Conservation (phyloP, 2,888 invertebrate genomes). For the Orthosia gothica region DNA sequence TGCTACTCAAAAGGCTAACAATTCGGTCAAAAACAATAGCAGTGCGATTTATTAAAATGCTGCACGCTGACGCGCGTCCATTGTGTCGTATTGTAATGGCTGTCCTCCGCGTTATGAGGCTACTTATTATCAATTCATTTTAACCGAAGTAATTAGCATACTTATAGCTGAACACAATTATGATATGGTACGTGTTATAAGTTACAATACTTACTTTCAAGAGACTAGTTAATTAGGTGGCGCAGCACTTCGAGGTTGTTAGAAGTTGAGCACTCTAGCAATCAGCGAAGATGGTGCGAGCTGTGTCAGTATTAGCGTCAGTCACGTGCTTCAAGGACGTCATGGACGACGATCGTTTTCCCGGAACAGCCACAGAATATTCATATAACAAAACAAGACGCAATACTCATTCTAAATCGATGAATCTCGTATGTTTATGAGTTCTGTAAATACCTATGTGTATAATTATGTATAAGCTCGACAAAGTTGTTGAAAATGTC, state of each 20-base stretch:
- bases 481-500: neutral
- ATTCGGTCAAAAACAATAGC: constrained; percentile 50
- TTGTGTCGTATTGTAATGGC: constrained; percentile 52
- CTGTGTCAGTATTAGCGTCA: neutral
- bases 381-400: neutral
- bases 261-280: constrained; percentile 19
- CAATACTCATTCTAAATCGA: neutral
- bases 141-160: constrained; percentile 53
- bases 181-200: constrained; percentile 21
- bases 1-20: constrained; percentile 30
- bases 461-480: neutral
- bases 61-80: constrained; percentile 43
- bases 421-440: neutral
- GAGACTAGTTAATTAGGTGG: neutral
- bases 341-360: neutral
- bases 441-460: neutral
- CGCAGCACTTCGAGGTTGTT: constrained; percentile 10
- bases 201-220: neutral
- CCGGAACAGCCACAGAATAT: neutral
- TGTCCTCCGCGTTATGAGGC: constrained; percentile 47
- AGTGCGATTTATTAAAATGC: constrained; percentile 55
- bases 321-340: constrained; percentile 11
- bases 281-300: neutral
- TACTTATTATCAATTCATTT: constrained; percentile 59
- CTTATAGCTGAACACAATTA: constrained; percentile 27